A percentile compares a stretch with the other conserved stretches of the same genome.
phyloP scores from a whole-genome alignment of 2,113 vertebrate species.

The Australoheros scitulus region DNA sequence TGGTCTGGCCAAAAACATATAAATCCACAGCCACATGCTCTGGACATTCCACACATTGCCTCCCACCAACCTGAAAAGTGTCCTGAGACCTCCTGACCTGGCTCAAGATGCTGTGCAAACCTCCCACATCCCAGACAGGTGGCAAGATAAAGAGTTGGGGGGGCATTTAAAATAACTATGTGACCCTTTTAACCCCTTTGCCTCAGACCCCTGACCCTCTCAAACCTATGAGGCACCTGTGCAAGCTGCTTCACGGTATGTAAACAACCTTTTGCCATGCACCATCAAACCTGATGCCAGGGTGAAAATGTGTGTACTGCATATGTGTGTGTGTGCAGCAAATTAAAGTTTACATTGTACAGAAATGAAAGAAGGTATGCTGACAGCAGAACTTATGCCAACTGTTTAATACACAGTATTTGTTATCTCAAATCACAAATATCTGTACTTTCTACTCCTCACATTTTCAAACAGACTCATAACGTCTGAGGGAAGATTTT shows the following conservation, averaged over 20 bases:
- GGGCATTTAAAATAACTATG: conserved; percentile 21
- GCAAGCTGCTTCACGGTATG: conserved; percentile 29
- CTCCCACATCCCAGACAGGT: conserved; percentile 52
- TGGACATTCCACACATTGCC: conserved; percentile 24
- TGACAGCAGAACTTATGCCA: not conserved
- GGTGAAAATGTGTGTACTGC: not conserved
- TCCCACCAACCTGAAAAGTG: conserved; percentile 17
- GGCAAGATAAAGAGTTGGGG: conserved; percentile 6
- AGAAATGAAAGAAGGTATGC: not conserved
- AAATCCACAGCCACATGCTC: not conserved
- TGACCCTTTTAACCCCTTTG: conserved; percentile 20
- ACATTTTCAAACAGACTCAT: too few relatives aligned
- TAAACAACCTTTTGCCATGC: conserved; percentile 42
- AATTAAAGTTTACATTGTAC: not conserved
- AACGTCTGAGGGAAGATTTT: too few relatives aligned
- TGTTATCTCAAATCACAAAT: too few relatives aligned
- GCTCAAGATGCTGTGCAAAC: not conserved
- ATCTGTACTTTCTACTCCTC: too few relatives aligned
- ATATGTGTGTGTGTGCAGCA: not conserved
- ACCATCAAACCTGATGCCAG: not conserved
- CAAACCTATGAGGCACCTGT: conserved; percentile 56
- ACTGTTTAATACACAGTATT: too few relatives aligned
- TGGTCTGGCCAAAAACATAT: not conserved
- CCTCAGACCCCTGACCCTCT: conserved; percentile 41
- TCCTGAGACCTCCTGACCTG: conserved; percentile 6